These are phyloP conservation scores for Dasysyrphus albostriatus DNA, from an alignment of 2,888 invertebrate species.

Conservation along the genomic window DNA sequence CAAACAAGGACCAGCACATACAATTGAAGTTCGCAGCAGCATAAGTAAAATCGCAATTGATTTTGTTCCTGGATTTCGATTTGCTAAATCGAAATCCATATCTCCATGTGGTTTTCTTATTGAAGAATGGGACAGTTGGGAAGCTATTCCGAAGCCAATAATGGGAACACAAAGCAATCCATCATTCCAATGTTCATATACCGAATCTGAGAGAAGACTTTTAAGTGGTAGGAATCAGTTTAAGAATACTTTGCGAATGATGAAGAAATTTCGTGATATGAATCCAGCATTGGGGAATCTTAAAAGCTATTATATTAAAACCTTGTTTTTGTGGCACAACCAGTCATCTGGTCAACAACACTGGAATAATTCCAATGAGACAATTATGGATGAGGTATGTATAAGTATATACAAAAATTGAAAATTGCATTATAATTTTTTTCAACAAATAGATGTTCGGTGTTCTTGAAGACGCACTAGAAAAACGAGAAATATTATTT, in stretches of 20 bases:
- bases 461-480: slow-evolving; percentile 8
- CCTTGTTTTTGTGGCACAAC: slow-evolving; percentile 46
- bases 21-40: slow-evolving; percentile 1
- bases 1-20: slow-evolving; percentile 59
- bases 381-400: slow-evolving; percentile 23
- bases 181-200: slow-evolving; percentile 46
- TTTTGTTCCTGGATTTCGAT: slow-evolving; percentile 58
- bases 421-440: too few relatives aligned
- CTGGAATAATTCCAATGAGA: slow-evolving; percentile 22
- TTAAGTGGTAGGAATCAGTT: slow-evolving; percentile 11
- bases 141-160: slow-evolving; percentile 47
- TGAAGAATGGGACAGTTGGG: background rate
- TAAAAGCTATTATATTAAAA: slow-evolving; percentile 50
- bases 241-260: slow-evolving; percentile 44
- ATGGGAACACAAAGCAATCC: background rate
- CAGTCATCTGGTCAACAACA: background rate
- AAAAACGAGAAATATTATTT: background rate
- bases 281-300: background rate
- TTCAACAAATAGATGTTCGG: slow-evolving; percentile 36
- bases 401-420: too few relatives aligned
- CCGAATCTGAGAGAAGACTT: slow-evolving; percentile 16
- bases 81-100: background rate
- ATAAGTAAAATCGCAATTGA: slow-evolving; percentile 28
- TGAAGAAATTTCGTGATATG: slow-evolving; percentile 60
- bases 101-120: background rate